These are phyloP conservation scores for Pseudochirops cupreus DNA, from an alignment of 2,797 vertebrate genomes.

Conservation along the genomic window DNA sequence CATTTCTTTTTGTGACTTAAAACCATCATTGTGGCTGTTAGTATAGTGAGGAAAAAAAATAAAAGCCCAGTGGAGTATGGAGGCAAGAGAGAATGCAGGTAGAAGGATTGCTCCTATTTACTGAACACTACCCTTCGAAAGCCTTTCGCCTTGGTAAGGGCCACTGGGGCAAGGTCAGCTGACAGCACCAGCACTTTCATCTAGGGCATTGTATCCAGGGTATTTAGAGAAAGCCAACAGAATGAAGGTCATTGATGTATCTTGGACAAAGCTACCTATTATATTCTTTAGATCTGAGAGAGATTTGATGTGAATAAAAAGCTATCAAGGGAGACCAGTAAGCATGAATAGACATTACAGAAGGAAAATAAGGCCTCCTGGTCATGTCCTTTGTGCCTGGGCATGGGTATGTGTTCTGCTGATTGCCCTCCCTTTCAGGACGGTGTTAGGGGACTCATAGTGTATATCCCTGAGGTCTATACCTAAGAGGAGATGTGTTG, in stretches of 20 bases:
- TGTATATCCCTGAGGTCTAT: not conserved
- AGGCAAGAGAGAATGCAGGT: not conserved
- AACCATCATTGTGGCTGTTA: not conserved
- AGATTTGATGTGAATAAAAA: not conserved
- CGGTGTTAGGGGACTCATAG: not conserved
- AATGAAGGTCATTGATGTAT: not conserved
- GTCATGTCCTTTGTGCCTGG: not conserved
- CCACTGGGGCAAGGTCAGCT: not conserved
- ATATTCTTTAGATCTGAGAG: not conserved
- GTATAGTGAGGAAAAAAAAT: not conserved
- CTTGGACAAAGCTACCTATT: not conserved
- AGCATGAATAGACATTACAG: not conserved
- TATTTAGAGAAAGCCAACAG: not conserved
- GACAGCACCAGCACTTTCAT: not conserved
- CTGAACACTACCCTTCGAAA: not conserved
- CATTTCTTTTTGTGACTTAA: not conserved
- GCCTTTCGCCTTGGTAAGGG: not conserved
- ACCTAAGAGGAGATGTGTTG: not conserved
- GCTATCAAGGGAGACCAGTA: not conserved
- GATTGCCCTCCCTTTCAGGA: not conserved
- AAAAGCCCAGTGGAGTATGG: not conserved
- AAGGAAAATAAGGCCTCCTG: not conserved
- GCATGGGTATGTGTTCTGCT: not conserved
- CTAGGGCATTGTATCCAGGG: not conserved
- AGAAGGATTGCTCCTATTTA: not conserved